phyloP scores from a whole-genome alignment of 2,797 vertebrate genomes.

The Urosaurus nigricauda region DNA sequence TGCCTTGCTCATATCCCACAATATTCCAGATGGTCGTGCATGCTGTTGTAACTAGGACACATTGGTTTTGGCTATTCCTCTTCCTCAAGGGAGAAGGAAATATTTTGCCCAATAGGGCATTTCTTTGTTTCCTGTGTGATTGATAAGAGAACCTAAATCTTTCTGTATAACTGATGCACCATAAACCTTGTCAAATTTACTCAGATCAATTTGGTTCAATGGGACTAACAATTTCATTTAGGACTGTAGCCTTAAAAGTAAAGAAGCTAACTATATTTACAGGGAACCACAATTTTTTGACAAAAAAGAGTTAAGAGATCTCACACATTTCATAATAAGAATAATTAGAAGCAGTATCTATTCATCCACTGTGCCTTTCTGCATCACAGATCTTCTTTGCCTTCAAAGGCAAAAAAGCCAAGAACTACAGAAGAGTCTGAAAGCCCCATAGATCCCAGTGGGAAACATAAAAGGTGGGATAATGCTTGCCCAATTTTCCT shows the following conservation, averaged over 20 bases:
- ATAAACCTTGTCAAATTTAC: too few relatives aligned
- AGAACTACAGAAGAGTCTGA: neutral
- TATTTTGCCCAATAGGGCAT: too few relatives aligned
- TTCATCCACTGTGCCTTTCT: neutral
- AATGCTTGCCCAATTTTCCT: neutral
- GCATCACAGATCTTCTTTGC: constrained; percentile 6
- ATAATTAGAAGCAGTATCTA: constrained; percentile 1
- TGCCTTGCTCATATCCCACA: neutral
- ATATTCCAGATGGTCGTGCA: neutral
- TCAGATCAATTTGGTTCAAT: neutral
- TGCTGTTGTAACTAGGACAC: neutral
- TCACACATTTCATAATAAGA: constrained; percentile 31
- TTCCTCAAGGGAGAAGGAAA: neutral
- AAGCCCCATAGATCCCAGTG: neutral
- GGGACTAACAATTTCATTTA: neutral
- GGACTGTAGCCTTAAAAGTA: neutral
- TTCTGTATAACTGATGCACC: neutral
- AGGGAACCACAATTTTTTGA: neutral
- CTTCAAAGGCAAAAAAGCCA: neutral
- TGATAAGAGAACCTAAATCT: neutral
- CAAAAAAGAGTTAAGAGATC: constrained; percentile 14
- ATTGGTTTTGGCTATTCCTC: neutral
- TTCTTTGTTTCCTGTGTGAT: neutral
- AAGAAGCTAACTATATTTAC: neutral
- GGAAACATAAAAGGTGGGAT: neutral